Conservation (phyloP, 2,888 invertebrate species). For the Neoitamus cyanurus region DNA sequence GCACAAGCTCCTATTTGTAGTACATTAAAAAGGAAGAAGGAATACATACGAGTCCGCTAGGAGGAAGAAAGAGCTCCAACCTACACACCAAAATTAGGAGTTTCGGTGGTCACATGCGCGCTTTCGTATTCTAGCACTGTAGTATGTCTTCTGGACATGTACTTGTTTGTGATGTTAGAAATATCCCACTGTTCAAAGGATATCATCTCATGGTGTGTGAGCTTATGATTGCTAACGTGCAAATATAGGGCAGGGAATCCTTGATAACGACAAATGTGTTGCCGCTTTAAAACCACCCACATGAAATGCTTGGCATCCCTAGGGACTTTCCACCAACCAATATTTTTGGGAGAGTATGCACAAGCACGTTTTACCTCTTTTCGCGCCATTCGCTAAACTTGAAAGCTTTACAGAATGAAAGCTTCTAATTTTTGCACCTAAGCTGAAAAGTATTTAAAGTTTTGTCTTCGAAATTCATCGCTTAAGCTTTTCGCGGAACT, state of each 20-base stretch:
- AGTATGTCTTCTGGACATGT: background rate
- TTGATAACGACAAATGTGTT: background rate
- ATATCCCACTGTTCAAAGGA: background rate
- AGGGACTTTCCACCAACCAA: background rate
- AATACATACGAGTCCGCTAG: background rate
- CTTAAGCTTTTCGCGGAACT: background rate
- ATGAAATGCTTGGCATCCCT: background rate
- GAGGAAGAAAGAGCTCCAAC: constrained; percentile 23
- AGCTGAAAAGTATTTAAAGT: background rate
- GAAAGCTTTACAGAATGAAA: background rate
- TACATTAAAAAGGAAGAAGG: background rate
- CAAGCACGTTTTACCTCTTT: background rate
- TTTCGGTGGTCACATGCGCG: constrained; percentile 34
- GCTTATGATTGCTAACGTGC: background rate
- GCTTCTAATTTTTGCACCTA: background rate
- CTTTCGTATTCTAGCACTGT: background rate
- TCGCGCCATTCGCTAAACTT: background rate
- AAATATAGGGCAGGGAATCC: background rate
- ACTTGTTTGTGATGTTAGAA: background rate
- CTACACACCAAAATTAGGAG: background rate
- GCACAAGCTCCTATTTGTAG: constrained; percentile 17
- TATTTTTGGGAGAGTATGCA: background rate
- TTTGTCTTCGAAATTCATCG: background rate
- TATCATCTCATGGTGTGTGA: background rate
- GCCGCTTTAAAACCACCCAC: background rate